Evolutionary conservation across 2,888 invertebrate species (phyloP).

Genomic region (Eilema sororculum): DNA sequence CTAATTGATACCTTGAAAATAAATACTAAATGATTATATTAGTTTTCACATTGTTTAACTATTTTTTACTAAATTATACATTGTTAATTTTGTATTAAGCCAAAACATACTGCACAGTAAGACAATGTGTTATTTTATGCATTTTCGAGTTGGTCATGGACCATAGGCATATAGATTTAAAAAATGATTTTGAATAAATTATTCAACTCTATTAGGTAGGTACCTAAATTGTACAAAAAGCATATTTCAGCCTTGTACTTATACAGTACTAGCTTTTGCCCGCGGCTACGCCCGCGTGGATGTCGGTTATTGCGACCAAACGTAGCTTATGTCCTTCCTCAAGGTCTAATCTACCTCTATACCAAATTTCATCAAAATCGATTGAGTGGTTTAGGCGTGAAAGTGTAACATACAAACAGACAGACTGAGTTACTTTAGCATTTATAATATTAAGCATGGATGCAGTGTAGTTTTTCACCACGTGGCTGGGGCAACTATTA

Average conservation of each 20-base stretch:
- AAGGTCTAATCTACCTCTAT: too few species aligned
- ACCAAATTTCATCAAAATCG: too few species aligned
- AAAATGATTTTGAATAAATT: background rate
- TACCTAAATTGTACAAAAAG: background rate
- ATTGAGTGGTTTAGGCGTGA: too few species aligned
- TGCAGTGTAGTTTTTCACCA: background rate
- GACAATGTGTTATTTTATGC: background rate
- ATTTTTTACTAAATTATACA: background rate
- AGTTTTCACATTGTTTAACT: background rate
- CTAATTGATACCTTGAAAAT: background rate
- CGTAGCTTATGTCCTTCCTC: too few species aligned
- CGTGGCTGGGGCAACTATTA: background rate
- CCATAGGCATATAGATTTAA: background rate
- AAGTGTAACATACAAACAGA: too few species aligned
- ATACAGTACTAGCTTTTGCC: too few species aligned
- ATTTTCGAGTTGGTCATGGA: conserved; percentile 13
- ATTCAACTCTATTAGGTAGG: background rate
- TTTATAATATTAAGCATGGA: too few species aligned
- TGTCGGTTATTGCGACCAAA: too few species aligned
- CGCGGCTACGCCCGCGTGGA: too few species aligned
- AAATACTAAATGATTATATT: background rate
- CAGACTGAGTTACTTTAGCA: too few species aligned
- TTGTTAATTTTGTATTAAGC: conserved; percentile 1
- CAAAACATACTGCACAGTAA: background rate
- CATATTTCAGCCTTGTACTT: background rate